phyloP scores from a whole-genome alignment of 2,113 vertebrate species.

The Gopherus evgoodei region DNA sequence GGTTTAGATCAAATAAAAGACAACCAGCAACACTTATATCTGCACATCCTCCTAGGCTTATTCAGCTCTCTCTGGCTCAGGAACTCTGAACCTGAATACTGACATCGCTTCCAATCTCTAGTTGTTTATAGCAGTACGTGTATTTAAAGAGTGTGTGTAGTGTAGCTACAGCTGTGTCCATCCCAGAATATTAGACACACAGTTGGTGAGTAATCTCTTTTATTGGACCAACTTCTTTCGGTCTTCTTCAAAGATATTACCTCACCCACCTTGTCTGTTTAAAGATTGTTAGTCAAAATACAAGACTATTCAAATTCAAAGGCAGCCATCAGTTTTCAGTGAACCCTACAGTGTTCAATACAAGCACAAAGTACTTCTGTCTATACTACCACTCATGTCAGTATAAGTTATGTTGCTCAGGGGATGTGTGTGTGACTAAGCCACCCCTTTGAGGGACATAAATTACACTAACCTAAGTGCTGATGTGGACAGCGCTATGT shows the following conservation, averaged over 20 bases:
- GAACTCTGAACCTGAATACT: not conserved
- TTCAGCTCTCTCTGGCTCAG: not conserved
- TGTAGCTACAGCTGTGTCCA: not conserved
- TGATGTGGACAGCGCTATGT: not conserved
- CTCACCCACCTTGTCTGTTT: not conserved
- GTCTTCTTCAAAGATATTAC: not conserved
- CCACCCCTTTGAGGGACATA: not conserved
- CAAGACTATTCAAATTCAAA: not conserved
- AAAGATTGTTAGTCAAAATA: not conserved
- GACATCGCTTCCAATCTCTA: not conserved
- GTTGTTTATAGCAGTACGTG: not conserved
- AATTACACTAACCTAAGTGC: not conserved
- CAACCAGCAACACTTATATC: not conserved
- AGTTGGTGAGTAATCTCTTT: too few species aligned
- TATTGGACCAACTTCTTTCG: too few species aligned
- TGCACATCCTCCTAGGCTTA: not conserved
- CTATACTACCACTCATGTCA: not conserved
- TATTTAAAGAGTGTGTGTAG: not conserved
- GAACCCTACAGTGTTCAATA: not conserved
- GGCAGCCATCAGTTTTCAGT: not conserved
- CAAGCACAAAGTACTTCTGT: not conserved
- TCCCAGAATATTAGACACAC: not conserved
- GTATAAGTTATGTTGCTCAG: not conserved
- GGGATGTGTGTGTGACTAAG: not conserved
- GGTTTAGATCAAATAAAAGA: not conserved